Conservation (phyloP, 1,140 invertebrate species). For the Agrypnia vestita region DNA sequence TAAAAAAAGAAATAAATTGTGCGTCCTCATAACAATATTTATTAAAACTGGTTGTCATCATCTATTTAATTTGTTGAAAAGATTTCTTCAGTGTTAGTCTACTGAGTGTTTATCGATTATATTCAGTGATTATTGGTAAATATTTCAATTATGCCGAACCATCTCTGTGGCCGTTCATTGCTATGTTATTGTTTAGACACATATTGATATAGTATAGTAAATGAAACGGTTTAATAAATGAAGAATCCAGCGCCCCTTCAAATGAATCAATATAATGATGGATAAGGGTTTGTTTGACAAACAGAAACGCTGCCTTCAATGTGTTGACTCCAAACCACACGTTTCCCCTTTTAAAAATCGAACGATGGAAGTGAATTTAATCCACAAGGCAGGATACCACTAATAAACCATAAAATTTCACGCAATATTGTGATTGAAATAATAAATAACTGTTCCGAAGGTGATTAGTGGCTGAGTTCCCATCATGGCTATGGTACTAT, state of each 20-base stretch:
- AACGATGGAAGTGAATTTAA: slow-evolving; percentile 20
- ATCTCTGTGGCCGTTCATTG: background rate
- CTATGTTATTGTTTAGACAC: background rate
- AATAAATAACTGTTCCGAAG: background rate
- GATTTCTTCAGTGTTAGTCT: too few species aligned
- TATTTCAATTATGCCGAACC: background rate
- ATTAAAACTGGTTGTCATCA: too few species aligned
- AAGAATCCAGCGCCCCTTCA: background rate
- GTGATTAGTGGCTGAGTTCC: slow-evolving; percentile 21
- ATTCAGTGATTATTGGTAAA: too few species aligned
- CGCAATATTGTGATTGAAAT: too few species aligned
- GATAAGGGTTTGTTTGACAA: slow-evolving; percentile 48
- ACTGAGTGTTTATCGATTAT: too few species aligned
- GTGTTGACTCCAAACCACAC: slow-evolving; percentile 42
- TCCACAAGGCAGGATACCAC: too few species aligned
- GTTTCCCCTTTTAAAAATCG: slow-evolving; percentile 39
- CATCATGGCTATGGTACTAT: slow-evolving; percentile 77
- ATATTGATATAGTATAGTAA: too few species aligned
- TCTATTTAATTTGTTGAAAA: too few species aligned
- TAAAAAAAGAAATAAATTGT: too few species aligned
- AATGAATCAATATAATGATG: slow-evolving; percentile 48
- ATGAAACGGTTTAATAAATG: too few species aligned
- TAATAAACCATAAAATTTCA: too few species aligned
- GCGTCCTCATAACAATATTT: too few species aligned
- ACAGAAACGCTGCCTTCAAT: slow-evolving; percentile 43